phyloP scores from a whole-genome alignment of 2,113 vertebrate species.

The Edolisoma coerulescens region DNA sequence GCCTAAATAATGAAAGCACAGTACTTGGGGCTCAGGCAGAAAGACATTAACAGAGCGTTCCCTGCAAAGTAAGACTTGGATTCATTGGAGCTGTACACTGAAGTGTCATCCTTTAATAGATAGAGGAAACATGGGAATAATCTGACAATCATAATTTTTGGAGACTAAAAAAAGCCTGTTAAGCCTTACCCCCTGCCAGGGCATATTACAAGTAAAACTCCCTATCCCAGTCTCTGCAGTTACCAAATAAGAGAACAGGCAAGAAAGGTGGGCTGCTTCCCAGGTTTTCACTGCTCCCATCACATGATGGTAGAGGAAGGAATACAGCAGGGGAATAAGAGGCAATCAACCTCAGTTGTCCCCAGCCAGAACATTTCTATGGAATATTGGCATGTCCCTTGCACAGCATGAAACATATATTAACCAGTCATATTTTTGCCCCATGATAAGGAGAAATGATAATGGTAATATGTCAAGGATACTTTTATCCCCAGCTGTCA shows the following conservation, averaged over 20 bases:
- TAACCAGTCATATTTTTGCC: neutral
- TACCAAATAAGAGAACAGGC: neutral
- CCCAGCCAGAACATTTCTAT: neutral
- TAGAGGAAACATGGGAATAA: neutral
- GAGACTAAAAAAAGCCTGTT: neutral
- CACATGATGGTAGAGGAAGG: neutral
- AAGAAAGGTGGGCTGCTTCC: neutral
- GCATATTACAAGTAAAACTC: neutral
- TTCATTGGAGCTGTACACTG: neutral
- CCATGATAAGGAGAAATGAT: neutral
- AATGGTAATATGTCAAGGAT: neutral
- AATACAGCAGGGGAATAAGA: neutral
- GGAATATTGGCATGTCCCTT: neutral
- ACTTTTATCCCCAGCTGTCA: neutral
- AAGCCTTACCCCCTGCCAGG: neutral
- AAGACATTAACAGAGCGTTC: neutral
- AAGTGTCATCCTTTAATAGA: neutral
- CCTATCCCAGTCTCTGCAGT: neutral
- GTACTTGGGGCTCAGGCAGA: neutral
- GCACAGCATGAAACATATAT: neutral
- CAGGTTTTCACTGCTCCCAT: neutral
- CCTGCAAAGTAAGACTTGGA: neutral
- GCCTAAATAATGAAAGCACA: neutral
- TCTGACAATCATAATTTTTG: neutral
- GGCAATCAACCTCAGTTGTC: neutral